Evolutionary conservation across 2,113 vertebrate genomes (phyloP).

Genomic region (Marcusenius ussheri): DNA sequence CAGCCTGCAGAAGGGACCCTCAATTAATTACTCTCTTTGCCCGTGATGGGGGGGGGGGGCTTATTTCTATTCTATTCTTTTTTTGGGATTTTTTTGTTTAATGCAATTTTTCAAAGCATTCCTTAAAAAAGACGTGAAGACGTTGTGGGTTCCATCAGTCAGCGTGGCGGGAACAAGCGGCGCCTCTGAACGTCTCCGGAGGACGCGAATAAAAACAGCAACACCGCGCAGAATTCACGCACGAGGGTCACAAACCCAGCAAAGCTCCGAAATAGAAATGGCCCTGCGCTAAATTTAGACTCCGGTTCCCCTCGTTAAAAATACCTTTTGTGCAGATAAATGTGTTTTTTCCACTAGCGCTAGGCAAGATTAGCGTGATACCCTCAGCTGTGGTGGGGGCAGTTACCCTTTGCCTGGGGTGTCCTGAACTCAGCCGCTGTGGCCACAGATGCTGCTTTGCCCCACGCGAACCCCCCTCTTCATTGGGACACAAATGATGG

Average conservation of each 20-base stretch:
- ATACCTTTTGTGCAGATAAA: conserved; percentile 1
- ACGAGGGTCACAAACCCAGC: neutral
- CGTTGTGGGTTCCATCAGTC: neutral
- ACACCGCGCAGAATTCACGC: neutral
- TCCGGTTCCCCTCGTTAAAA: neutral
- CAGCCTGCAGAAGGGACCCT: neutral
- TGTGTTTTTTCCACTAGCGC: neutral
- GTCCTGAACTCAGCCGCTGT: neutral
- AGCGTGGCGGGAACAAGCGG: neutral
- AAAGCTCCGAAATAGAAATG: neutral
- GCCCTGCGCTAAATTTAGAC: neutral
- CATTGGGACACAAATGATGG: neutral
- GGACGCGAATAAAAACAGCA: neutral
- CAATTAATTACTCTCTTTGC: neutral
- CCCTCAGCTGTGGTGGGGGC: neutral
- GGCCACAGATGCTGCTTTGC: neutral
- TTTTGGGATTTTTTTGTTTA: conserved; percentile 2
- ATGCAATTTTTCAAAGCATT: neutral
- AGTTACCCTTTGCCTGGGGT: neutral
- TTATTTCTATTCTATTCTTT: neutral
- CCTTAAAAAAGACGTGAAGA: neutral
- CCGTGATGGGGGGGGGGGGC: neutral
- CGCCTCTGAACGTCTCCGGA: neutral
- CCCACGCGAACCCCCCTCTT: neutral
- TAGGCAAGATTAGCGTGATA: neutral